Conservation (phyloP, 2,113 vertebrate species). For the Heteronetta atricapilla region DNA sequence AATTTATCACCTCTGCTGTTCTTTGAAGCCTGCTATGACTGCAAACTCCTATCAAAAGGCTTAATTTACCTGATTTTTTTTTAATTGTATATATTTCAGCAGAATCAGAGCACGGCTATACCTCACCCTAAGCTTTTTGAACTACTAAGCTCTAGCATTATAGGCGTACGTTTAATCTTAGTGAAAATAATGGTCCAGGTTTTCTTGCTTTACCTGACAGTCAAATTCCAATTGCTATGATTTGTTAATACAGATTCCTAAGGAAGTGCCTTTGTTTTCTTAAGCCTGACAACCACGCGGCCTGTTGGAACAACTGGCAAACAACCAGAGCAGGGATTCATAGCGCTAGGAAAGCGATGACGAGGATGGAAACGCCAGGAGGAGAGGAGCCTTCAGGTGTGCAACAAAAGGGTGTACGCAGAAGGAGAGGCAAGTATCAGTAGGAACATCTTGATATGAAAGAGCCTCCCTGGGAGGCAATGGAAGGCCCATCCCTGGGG, state of each 20-base stretch:
- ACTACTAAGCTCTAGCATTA: background rate
- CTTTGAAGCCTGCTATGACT: accelerated
- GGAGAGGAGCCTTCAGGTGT: background rate
- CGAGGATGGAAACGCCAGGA: background rate
- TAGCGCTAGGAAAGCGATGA: background rate
- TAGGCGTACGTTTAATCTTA: accelerated
- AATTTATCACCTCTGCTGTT: background rate
- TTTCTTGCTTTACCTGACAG: background rate
- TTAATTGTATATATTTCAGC: background rate
- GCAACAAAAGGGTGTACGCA: background rate
- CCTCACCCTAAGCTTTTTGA: background rate
- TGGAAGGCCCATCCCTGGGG: background rate
- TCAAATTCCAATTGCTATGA: background rate
- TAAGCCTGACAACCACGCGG: background rate
- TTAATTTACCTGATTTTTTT: background rate
- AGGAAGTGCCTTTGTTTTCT: accelerated
- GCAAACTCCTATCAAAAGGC: background rate
- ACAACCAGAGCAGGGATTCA: background rate
- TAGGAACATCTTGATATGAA: background rate
- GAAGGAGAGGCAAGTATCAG: no score
- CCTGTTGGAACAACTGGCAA: background rate
- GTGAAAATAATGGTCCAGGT: accelerated
- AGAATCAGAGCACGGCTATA: accelerated
- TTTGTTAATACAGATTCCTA: accelerated
- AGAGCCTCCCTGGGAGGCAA: background rate